Percentiles rank a stretch among this genome's conserved stretches.
Conservation (phyloP, 2,888 invertebrate species). For the Yponomeuta malinellus region DNA sequence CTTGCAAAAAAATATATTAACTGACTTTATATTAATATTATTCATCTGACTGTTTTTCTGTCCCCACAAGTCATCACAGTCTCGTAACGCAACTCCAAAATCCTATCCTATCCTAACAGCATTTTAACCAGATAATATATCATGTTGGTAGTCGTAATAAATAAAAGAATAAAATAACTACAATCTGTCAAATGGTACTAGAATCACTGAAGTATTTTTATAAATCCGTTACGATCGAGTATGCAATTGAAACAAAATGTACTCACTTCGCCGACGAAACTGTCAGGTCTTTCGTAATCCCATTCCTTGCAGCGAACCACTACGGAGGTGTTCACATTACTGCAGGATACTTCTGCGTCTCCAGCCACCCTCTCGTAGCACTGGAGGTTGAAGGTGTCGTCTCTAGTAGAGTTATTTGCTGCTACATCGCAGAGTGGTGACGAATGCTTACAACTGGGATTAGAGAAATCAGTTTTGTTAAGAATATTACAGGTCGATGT, state of each 20-base stretch:
- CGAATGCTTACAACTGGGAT: conserved; percentile 28
- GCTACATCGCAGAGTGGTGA: conserved; percentile 20
- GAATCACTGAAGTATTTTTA: no score
- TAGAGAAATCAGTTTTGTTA: neutral
- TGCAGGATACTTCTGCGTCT: conserved; percentile 18
- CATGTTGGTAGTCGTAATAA: no score
- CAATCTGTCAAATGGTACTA: no score
- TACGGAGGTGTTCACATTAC: conserved; percentile 17
- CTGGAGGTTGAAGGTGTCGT: neutral
- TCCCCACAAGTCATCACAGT: no score
- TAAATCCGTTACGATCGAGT: neutral
- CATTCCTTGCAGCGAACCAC: conserved; percentile 25
- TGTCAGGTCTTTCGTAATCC: conserved; percentile 29
- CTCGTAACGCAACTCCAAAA: no score
- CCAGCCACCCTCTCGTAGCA: conserved; percentile 2
- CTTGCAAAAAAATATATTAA: no score
- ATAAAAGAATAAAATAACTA: no score
- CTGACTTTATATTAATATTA: no score
- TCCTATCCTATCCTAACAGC: no score
- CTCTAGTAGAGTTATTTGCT: neutral
- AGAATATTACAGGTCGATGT: no score
- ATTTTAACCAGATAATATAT: no score
- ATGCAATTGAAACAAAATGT: neutral
- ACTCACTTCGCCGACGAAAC: conserved; percentile 31
- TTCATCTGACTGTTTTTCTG: no score